Base-by-base conservation (phyloP, 2,888 invertebrate genomes). In the Teleiodes luculella region DNA sequence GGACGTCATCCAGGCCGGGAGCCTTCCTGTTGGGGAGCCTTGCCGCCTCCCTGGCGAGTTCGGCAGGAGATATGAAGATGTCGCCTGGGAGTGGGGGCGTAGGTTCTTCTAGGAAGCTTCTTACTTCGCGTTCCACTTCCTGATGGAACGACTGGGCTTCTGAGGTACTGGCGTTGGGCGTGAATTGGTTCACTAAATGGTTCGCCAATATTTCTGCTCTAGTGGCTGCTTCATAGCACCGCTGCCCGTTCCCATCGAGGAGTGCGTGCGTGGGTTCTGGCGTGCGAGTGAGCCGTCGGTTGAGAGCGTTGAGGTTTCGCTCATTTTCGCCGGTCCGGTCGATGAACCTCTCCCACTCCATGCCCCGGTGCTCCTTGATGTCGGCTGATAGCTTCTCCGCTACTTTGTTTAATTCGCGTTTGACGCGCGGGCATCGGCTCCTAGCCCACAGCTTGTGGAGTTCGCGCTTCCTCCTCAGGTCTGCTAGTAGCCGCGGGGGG, bases 1-100 rank as follows among this genome's bases (percentile, higher is more conserved):
- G 18, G 11, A 65, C 50, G 0, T 46, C 36, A 18, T 64, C 63
- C 0, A 45, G 18, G 0, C 62, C 63, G 0, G 66, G 59, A 13
- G 64, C 61, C n/a, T 61, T 65, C 1, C 39, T 20, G 11, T 35
- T 50, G 11, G 53, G 54, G 2, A 46, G 8, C 0, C 43, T 46
- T 7, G 3, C 11, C 3, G 49, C 33, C 2, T 14, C 16, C 0
- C 36, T 43, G 10, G 5, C 18, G 2, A 59, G 51, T n/a, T 53
- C 46, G 16, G 43, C 55, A 1, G 61, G 61, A 1, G 58, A 50
- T 33, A 61, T 54, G 37, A 53, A 14, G 2, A 55, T 18, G 7
- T 57, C 37, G 30, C 52, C 49, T 0, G 51, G 45, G 6, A 47
- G 18, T 0, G 47, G 36, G 3, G 49, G 8, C 6, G 54, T 16